Evolutionary conservation across 2,888 invertebrate species (phyloP).

Genomic region (Calameuta pallipes): DNA sequence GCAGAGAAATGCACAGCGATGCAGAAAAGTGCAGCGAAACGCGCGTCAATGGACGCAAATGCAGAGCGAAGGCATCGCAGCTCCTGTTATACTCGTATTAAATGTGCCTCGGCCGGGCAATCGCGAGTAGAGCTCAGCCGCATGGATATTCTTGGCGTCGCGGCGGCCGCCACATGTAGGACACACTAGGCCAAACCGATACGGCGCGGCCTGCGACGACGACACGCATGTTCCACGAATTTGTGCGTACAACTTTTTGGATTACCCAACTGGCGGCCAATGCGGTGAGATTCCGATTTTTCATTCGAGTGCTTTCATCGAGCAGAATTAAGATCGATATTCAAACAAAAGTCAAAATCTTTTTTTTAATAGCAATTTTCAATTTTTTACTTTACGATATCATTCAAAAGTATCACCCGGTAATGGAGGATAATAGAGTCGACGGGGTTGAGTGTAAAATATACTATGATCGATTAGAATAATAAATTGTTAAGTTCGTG

Average conservation of each 20-base stretch:
- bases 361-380: too few relatives aligned
- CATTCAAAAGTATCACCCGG: background rate
- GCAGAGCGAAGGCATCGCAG: background rate
- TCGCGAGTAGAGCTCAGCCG: background rate
- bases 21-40: too few relatives aligned
- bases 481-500: background rate
- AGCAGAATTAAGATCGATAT: background rate
- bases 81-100: background rate
- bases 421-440: too few relatives aligned
- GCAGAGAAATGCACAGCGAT: background rate
- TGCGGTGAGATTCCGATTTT: background rate
- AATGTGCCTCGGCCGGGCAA: background rate
- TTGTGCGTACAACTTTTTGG: background rate
- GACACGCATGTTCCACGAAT: background rate
- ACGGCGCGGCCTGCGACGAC: constrained; percentile 23
- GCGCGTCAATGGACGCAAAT: too few relatives aligned
- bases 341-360: too few relatives aligned
- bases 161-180: constrained; percentile 38
- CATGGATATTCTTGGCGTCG: constrained; percentile 43
- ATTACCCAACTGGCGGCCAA: background rate
- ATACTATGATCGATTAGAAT: too few relatives aligned
- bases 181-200: constrained; percentile 36
- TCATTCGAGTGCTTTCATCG: background rate
- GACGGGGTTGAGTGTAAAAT: too few relatives aligned
- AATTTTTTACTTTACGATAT: too few relatives aligned